These are phyloP conservation scores for Cygnus atratus DNA, from an alignment of 2,113 vertebrate genomes.

Conservation along the genomic window DNA sequence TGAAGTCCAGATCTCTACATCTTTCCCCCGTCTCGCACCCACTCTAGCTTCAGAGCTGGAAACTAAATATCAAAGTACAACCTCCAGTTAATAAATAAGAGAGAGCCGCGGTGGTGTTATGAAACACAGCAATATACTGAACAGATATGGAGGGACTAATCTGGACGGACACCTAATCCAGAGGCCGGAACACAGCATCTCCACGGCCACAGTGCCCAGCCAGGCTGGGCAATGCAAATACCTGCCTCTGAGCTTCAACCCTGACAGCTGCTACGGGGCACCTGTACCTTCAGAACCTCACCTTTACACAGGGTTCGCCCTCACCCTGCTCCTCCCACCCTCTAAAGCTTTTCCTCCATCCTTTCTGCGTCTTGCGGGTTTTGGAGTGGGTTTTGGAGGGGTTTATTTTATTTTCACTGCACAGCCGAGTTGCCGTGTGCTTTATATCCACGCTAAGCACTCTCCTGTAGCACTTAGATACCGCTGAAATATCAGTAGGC, in stretches of 20 bases:
- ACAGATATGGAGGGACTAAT: not conserved
- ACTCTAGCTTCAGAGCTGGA: not conserved
- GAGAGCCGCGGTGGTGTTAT: not conserved
- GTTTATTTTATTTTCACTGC: not conserved
- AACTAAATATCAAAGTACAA: constrained; percentile 29
- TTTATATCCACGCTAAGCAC: rapidly evolving
- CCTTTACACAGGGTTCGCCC: not conserved
- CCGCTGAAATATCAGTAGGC: not conserved
- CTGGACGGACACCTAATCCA: not conserved
- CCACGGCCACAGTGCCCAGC: not conserved
- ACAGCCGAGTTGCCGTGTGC: not conserved
- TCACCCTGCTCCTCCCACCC: not conserved
- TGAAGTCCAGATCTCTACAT: rapidly evolving
- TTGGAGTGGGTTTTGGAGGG: rapidly evolving
- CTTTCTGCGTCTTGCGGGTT: not conserved
- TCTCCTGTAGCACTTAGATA: too few relatives aligned
- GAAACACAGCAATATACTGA: not conserved
- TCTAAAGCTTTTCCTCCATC: not conserved
- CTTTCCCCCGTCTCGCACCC: not conserved
- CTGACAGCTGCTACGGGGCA: rapidly evolving
- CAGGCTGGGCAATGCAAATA: not conserved
- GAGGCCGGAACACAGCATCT: not conserved
- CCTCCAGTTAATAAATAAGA: not conserved
- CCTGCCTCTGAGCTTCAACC: rapidly evolving
- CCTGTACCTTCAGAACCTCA: not conserved